Evolutionary conservation across 1,140 invertebrate species (phyloP).

Genomic region (Brachionus rotundiformis): DNA sequence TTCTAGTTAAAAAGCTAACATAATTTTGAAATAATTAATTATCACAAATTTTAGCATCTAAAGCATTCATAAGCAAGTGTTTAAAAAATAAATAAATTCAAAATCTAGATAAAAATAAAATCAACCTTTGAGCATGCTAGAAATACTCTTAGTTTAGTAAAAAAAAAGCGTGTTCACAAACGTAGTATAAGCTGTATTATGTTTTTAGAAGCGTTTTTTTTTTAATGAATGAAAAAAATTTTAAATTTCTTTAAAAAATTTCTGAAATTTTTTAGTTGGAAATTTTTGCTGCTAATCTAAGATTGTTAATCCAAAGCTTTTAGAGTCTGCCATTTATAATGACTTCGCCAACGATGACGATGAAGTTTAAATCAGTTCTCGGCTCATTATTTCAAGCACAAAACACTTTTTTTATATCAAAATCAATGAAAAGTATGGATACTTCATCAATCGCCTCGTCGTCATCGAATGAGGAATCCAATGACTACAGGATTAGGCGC

Average conservation of each 20-base stretch:
- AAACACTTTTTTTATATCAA: conserved; percentile 36
- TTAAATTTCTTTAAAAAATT: conserved; percentile 5
- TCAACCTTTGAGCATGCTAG: conserved; percentile 39
- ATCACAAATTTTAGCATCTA: neutral
- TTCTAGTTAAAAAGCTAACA: conserved; percentile 15
- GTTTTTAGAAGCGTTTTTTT: neutral
- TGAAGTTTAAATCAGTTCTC: conserved; percentile 44
- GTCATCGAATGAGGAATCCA: neutral
- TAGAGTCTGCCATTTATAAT: neutral
- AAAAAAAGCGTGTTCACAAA: neutral
- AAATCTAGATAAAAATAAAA: conserved; percentile 26
- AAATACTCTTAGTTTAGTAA: conserved; percentile 11
- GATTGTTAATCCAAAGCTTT: neutral
- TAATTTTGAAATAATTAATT: conserved; percentile 40
- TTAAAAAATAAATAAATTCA: neutral
- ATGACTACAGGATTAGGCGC: conserved; percentile 21
- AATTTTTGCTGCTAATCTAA: neutral
- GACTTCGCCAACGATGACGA: conserved; percentile 44
- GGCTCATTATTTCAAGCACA: conserved; percentile 51
- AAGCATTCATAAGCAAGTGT: neutral
- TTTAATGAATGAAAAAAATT: conserved; percentile 20
- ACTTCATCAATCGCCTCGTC: conserved; percentile 13
- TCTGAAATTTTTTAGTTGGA: neutral
- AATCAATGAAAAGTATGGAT: conserved; percentile 50
- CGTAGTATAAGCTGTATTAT: neutral